Conservation (phyloP, 2,113 vertebrate genomes). For the Menura novaehollandiae region DNA sequence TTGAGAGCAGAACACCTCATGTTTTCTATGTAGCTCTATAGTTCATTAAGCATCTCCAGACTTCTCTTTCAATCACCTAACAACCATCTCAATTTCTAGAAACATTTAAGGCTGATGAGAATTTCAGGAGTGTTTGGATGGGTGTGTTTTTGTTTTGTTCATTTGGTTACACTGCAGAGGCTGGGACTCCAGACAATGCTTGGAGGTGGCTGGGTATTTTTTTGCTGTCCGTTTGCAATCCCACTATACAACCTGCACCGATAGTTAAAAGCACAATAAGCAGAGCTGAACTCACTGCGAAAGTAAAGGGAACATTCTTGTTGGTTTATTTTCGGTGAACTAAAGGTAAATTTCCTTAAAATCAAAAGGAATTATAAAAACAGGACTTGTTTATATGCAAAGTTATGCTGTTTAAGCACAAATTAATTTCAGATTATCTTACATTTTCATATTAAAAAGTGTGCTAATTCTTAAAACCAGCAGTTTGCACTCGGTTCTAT, state of each 20-base stretch:
- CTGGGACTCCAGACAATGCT: neutral
- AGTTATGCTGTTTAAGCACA: neutral
- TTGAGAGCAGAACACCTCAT: neutral
- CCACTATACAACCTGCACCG: fast-evolving
- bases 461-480: neutral
- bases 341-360: neutral
- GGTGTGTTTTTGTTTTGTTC: neutral
- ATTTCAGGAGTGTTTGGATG: neutral
- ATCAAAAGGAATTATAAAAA: neutral
- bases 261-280: fast-evolving
- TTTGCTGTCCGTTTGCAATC: neutral
- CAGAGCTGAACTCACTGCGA: neutral
- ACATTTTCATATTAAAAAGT: neutral
- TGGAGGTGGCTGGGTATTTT: neutral
- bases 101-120: neutral
- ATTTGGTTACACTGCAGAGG: neutral
- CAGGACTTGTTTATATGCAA: neutral
- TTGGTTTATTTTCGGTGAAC: neutral
- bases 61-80: neutral
- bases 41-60: neutral
- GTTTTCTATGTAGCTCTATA: neutral
- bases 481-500: neutral
- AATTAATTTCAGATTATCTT: neutral
- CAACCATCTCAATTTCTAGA: neutral
- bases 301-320: neutral